These are phyloP conservation scores for Galemys pyrenaicus DNA, from an alignment of 2,113 vertebrate genomes.

Conservation along the genomic window DNA sequence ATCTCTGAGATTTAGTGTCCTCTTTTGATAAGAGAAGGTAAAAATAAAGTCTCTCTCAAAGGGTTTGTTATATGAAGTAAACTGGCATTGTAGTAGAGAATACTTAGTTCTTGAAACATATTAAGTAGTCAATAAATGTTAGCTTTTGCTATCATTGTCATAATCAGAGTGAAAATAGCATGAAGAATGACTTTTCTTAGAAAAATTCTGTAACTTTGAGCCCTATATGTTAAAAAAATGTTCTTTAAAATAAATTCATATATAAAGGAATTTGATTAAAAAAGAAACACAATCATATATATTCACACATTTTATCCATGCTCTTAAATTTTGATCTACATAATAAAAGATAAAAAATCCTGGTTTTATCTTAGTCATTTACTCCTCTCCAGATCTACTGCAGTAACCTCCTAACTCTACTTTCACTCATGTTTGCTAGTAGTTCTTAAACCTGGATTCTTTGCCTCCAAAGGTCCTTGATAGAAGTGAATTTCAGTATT, in stretches of 20 bases:
- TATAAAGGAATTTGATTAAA: background rate
- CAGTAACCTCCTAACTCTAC: background rate
- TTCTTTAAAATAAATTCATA: background rate
- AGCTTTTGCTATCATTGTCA: no score
- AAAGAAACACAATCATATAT: background rate
- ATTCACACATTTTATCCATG: background rate
- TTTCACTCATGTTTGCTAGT: background rate
- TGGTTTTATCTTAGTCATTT: background rate
- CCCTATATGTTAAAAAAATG: background rate
- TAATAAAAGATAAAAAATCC: background rate
- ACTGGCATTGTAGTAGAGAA: background rate
- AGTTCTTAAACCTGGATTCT: background rate
- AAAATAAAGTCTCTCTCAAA: background rate
- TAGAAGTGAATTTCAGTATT: background rate
- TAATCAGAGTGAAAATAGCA: no score
- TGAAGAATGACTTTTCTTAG: no score
- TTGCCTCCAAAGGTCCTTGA: background rate
- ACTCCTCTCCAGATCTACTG: background rate
- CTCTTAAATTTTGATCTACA: background rate
- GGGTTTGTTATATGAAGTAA: background rate
- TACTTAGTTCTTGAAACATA: background rate
- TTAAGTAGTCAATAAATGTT: background rate
- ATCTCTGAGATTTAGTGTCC: background rate
- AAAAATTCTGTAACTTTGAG: background rate
- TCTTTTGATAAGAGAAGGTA: constrained; percentile 4